A percentile compares a stretch with the other conserved stretches of the same genome.
phyloP scores from a whole-genome alignment of 2,113 vertebrate species.

The Vulpes vulpes region DNA sequence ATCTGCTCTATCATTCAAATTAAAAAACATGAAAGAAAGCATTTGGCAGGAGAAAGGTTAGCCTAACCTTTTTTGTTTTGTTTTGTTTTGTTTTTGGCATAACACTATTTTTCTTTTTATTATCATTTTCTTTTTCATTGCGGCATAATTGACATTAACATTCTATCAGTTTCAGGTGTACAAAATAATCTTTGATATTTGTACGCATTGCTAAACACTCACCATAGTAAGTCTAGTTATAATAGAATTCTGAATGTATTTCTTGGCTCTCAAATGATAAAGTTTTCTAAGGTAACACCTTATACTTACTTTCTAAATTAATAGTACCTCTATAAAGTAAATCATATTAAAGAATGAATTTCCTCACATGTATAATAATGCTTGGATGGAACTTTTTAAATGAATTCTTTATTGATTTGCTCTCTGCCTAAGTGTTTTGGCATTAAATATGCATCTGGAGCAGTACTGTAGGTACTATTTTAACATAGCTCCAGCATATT shows the following conservation, averaged over 20 bases:
- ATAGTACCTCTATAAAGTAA: neutral
- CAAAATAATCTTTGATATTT: neutral
- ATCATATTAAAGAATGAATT: neutral
- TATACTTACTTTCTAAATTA: neutral
- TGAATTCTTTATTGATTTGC: neutral
- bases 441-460: neutral
- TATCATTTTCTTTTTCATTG: neutral
- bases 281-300: neutral
- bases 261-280: neutral
- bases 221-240: neutral
- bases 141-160: neutral
- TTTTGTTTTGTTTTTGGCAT: neutral
- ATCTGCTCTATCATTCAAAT: neutral
- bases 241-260: neutral
- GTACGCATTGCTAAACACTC: neutral
- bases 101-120: neutral
- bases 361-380: neutral
- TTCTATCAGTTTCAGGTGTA: neutral
- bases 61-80: neutral
- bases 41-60: neutral
- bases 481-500: neutral
- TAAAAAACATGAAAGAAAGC: neutral
- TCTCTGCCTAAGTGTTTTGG: neutral
- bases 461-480: neutral
- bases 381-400: neutral